Evolutionary conservation across 2,888 invertebrate species (phyloP).

Genomic region (Parthenolecanium corni): DNA sequence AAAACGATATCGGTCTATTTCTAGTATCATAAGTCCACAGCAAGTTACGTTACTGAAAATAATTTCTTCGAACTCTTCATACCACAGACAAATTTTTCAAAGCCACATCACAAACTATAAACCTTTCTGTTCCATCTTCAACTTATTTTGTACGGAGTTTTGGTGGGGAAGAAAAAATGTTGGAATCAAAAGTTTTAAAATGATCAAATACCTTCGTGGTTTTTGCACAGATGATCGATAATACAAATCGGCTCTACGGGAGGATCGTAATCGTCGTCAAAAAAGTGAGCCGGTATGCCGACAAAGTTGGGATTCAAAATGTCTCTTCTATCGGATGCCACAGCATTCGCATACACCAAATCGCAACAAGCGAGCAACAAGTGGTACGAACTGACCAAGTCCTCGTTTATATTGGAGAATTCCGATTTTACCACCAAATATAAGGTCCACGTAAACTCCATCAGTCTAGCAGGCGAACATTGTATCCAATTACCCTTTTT

Average conservation of each 20-base stretch:
- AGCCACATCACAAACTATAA: too few species aligned
- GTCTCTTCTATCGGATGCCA: slow-evolving; percentile 65
- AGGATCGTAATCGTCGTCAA: slow-evolving; percentile 46
- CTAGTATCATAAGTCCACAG: too few species aligned
- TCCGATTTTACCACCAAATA: slow-evolving; percentile 82
- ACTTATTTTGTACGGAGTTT: too few species aligned
- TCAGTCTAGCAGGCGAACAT: slow-evolving; percentile 70
- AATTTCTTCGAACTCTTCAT: too few species aligned
- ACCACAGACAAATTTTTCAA: too few species aligned
- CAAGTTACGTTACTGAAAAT: too few species aligned
- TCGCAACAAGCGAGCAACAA: slow-evolving; percentile 82
- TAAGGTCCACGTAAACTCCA: slow-evolving; percentile 88
- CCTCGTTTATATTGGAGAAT: slow-evolving; percentile 74
- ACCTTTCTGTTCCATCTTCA: too few species aligned
- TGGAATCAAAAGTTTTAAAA: too few species aligned
- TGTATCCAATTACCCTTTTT: slow-evolving; percentile 44
- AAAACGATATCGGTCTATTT: too few species aligned
- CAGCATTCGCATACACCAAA: slow-evolving; percentile 75
- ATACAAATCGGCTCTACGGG: slow-evolving; percentile 66
- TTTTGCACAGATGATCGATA: slow-evolving; percentile 66
- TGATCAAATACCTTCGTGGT: slow-evolving; percentile 49
- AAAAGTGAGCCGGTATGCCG: slow-evolving; percentile 63
- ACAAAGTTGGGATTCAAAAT: slow-evolving; percentile 56
- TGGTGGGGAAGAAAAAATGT: too few species aligned
- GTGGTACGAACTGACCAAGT: slow-evolving; percentile 89